Base-by-base conservation (phyloP, 2,113 vertebrate species). In the Pontoporia blainvillei region DNA sequence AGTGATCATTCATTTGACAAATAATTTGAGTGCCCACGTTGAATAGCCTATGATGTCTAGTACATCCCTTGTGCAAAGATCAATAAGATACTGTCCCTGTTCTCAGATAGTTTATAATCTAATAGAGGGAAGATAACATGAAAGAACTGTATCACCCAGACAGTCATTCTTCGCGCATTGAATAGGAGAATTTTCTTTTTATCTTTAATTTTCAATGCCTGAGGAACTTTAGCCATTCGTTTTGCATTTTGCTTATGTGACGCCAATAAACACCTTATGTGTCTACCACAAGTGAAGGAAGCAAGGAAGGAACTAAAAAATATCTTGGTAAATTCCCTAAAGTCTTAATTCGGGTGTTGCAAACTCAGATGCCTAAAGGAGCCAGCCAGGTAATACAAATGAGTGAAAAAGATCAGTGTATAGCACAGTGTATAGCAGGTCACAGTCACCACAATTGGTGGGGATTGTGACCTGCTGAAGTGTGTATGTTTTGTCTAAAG, bases 401-500 rank as follows among this genome's bases (percentile, higher is more conserved):
- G 62, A 97, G 14, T 93, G 89, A 36, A 75, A 82, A 96, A 61
- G n/a, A 17, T 11, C 39, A 39, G 29, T n/a, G 14, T 72, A 31
- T 66, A 96, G 49, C 54, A 20, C 49, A 52, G 49, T 52, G 49
- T 52, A 52, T 52, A 52, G 52, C 44, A 69, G 20, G 52, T 52
- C 52, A 52, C 52, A 18, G 5, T 52, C 52, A 52, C 52, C 52
- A 52, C 52, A 91, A 86, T 85, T 91, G 89, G 78, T 81, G 44
- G 31, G n/a, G 64, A 90, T 89, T 91, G 21, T 96, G 93, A 96
- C 91, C 92, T 95, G 59, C 64, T 44, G 64, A 93, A 93, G 29
- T 75, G 17, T 93, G 36, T 95, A 86, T 95, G 86, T 90, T 87
- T 95, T 86, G 44, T 97, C 57, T 93, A 84, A 96, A 91, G 46